Base-by-base conservation (phyloP, 2,113 vertebrate species). In the Corythaixoides concolor region DNA sequence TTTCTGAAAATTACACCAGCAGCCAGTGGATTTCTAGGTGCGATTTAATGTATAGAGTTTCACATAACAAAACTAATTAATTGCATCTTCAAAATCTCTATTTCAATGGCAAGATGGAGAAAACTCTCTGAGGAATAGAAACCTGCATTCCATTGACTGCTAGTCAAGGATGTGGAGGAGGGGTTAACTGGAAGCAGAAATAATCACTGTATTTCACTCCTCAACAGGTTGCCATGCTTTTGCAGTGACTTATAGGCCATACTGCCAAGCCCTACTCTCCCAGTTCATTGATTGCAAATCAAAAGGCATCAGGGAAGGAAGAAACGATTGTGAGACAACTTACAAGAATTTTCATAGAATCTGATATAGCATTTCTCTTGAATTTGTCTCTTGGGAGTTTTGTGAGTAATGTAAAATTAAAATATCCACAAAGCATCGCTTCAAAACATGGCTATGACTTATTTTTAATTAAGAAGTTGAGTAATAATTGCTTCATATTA, bases 381-480 rank as follows among this genome's bases (percentile, higher is more conserved):
- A 66, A 84, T 84, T 72, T 72, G 19, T 64, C 78, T 81, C 85
- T 69, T 32, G 77, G 73, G 89, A 92, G 45, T 76, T 95, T 60
- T 75, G 35, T 1, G 20, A 90, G 69, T 60, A 56, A 64, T 37
- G 62, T 56, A 72, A 92, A 93, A 95, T 92, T 94, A 88, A 97
- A 93, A 94, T 49, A 89, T 30, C 47, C 69, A 82, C 56, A 78
- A 87, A 86, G 49, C 83, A 82, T 52, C 91, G 77, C 83, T 92
- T 86, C 77, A 79, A 33, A 96, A 92, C 33, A 60, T 2, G 13
- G 73, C 80, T 85, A 35, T 76, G 69, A 88, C 80, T 97, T 96
- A 85, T 92, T 91, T 87, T 89, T 95, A 96, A 95, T 96, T 93
- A 94, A 93, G 81, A 96, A 91, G 62, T 76, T 76, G 59, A 94